These are phyloP conservation scores for Chaetura pelagica DNA, from an alignment of 2,113 vertebrate genomes.

Conservation along the genomic window DNA sequence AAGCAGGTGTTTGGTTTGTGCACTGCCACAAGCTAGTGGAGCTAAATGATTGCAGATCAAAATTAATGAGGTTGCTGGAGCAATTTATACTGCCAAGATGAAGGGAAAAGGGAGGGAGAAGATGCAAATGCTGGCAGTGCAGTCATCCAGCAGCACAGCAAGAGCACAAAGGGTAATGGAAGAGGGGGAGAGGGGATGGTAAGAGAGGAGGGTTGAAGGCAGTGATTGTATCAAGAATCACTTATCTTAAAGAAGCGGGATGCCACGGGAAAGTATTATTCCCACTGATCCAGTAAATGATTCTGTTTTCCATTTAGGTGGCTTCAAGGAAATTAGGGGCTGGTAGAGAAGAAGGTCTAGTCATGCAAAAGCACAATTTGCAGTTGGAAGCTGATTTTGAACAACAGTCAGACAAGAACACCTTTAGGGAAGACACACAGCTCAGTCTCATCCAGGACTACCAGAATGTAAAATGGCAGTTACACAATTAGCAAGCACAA, in stretches of 20 bases:
- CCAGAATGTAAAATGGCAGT: neutral
- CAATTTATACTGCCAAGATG: neutral
- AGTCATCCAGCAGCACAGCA: neutral
- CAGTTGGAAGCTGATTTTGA: neutral
- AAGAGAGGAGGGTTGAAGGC: neutral
- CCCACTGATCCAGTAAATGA: conserved; percentile 22
- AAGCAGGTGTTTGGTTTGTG: neutral
- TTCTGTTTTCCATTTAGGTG: neutral
- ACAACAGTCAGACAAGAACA: neutral
- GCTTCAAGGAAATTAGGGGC: neutral
- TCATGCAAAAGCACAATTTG: conserved; percentile 15
- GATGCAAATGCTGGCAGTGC: conserved; percentile 10
- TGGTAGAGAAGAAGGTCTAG: neutral
- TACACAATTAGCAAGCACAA: neutral
- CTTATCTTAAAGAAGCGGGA: rapidly evolving
- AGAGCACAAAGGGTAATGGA: neutral
- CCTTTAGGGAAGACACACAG: neutral
- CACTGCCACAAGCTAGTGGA: neutral
- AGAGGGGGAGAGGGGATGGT: neutral
- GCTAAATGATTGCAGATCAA: neutral
- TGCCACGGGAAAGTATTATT: neutral
- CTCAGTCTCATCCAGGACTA: neutral
- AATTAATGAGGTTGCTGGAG: conserved; percentile 7
- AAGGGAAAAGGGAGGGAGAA: neutral
- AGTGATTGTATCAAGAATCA: neutral